These are phyloP conservation scores for Agapostemon virescens DNA, from an alignment of 2,888 invertebrate species.

Conservation along the genomic window DNA sequence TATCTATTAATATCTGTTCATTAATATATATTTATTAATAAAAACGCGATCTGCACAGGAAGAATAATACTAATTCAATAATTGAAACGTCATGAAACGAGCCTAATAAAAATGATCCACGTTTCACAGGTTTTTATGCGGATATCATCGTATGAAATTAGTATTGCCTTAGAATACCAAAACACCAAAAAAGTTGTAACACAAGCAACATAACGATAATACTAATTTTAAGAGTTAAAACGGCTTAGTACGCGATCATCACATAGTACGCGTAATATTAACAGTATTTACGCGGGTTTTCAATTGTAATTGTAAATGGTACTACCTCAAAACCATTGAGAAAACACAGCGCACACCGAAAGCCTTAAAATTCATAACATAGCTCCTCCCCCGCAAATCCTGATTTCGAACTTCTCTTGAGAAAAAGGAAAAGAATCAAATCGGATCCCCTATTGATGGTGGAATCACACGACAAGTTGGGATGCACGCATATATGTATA, in stretches of 20 bases:
- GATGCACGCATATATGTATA: constrained; percentile 1
- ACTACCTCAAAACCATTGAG: constrained; percentile 25
- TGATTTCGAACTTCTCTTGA: constrained; percentile 30
- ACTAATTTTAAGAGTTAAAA: constrained; percentile 42
- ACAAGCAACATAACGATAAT: constrained; percentile 40
- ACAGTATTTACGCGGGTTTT: constrained; percentile 21
- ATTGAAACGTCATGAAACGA: constrained; percentile 25
- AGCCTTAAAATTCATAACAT: constrained; percentile 41
- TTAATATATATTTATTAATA: constrained; percentile 14
- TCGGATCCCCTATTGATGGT: constrained; percentile 32
- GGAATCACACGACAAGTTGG: constrained; percentile 31
- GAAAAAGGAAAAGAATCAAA: constrained; percentile 19
- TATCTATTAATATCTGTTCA: background rate
- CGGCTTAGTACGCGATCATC: constrained; percentile 34
- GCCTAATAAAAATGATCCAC: constrained; percentile 24
- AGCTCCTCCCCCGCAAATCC: constrained; percentile 20
- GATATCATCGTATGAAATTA: constrained; percentile 30
- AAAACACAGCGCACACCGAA: constrained; percentile 52
- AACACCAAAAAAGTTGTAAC: constrained; percentile 39
- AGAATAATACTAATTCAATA: constrained; percentile 49
- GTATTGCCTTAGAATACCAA: constrained; percentile 41
- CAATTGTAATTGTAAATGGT: constrained; percentile 28
- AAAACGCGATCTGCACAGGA: constrained; percentile 41
- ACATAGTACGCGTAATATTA: constrained; percentile 36
- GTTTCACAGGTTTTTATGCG: constrained; percentile 35